These are phyloP conservation scores for Bruchidius siliquastri DNA, from an alignment of 2,888 invertebrate genomes.

Conservation along the genomic window DNA sequence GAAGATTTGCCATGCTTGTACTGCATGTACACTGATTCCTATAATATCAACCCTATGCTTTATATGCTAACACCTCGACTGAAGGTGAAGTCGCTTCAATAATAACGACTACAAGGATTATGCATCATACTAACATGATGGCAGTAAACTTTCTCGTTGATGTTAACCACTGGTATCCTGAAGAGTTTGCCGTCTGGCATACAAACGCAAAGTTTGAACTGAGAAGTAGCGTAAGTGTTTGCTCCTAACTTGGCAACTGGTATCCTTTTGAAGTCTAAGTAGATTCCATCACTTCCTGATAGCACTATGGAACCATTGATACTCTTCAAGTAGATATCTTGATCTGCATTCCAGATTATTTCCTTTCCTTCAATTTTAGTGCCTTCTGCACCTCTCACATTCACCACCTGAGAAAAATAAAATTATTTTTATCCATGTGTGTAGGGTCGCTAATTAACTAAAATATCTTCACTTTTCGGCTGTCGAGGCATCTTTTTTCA, in stretches of 20 bases:
- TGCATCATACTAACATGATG: conserved; percentile 56
- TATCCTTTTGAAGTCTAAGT: conserved; percentile 65
- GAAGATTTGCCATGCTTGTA: too few relatives aligned
- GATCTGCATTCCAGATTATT: conserved; percentile 71
- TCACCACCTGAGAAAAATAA: conserved; percentile 40
- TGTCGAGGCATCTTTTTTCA: too few relatives aligned
- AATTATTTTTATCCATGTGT: too few relatives aligned
- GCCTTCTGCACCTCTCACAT: conserved; percentile 76
- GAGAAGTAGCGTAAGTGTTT: conserved; percentile 47
- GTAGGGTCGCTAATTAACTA: too few relatives aligned
- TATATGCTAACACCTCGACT: too few relatives aligned
- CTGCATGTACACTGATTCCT: too few relatives aligned
- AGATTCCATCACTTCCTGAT: conserved; percentile 65
- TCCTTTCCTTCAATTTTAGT: conserved; percentile 67
- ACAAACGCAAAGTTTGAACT: conserved; percentile 85
- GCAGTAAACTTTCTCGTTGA: conserved; percentile 54
- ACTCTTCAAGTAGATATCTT: conserved; percentile 71
- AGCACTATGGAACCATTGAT: conserved; percentile 70
- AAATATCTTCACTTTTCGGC: too few relatives aligned
- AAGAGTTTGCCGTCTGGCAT: conserved; percentile 86
- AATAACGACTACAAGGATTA: conserved; percentile 55
- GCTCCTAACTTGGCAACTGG: conserved; percentile 58
- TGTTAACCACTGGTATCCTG: conserved; percentile 65
- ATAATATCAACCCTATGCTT: too few relatives aligned
- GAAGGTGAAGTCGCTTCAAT: too few relatives aligned